Evolutionary conservation across 2,888 invertebrate species (phyloP).

Genomic region (Eulithis testata): DNA sequence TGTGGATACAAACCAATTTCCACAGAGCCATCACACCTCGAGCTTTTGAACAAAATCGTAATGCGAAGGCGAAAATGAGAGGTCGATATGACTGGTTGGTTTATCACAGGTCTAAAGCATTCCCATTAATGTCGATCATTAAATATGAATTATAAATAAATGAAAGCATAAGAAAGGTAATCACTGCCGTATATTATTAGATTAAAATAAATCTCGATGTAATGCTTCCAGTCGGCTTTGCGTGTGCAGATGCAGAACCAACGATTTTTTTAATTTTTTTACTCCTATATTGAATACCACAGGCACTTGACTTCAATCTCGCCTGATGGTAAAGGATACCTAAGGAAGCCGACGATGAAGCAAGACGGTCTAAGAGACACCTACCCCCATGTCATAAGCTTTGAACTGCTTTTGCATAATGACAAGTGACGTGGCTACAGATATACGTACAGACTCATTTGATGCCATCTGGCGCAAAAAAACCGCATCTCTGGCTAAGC

Average conservation of each 20-base stretch:
- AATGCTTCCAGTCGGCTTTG: conserved; percentile 53
- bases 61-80: conserved; percentile 47
- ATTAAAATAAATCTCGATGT: conserved; percentile 70
- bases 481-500: too few relatives aligned
- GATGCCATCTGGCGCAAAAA: too few relatives aligned
- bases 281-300: too few relatives aligned
- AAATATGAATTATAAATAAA: conserved; percentile 84
- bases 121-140: conserved; percentile 83
- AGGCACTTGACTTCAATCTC: too few relatives aligned
- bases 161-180: conserved; percentile 81
- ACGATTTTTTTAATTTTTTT: not conserved
- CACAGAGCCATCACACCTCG: conserved; percentile 33
- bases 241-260: conserved; percentile 35
- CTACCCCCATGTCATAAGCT: too few relatives aligned
- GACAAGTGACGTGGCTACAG: too few relatives aligned
- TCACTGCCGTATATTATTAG: conserved; percentile 76
- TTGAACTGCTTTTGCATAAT: too few relatives aligned
- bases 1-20: conserved; percentile 63
- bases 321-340: too few relatives aligned
- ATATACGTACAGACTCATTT: too few relatives aligned
- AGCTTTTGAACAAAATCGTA: conserved; percentile 35
- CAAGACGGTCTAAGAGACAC: too few relatives aligned
- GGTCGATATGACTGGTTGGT: conserved; percentile 57
- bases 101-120: conserved; percentile 68
- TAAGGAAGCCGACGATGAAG: too few relatives aligned